phyloP scores from a whole-genome alignment of 2,888 invertebrate species.

The Cyclophora punctaria region DNA sequence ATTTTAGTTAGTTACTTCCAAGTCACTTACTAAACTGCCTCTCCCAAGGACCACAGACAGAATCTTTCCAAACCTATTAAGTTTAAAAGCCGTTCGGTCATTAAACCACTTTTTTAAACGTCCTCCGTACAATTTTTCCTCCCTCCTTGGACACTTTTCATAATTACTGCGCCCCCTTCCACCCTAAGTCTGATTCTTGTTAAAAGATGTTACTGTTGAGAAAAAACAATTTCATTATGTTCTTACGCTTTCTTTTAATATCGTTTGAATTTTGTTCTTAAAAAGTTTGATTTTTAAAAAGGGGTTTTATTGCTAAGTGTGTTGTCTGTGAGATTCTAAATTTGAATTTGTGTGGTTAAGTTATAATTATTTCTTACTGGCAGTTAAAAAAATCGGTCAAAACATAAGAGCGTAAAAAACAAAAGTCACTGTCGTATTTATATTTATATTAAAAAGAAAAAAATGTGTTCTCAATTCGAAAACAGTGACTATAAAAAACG shows the following conservation, averaged over 20 bases:
- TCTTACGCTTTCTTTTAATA: too few relatives aligned
- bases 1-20: too few relatives aligned
- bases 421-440: too few relatives aligned
- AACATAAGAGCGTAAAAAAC: too few relatives aligned
- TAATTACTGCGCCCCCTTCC: conserved; percentile 58
- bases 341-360: too few relatives aligned
- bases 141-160: conserved; percentile 67
- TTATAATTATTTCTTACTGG: too few relatives aligned
- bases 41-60: conserved; percentile 27
- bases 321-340: too few relatives aligned
- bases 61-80: conserved; percentile 69
- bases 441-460: background rate
- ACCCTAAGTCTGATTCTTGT: conserved; percentile 36
- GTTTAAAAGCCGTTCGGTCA: conserved; percentile 65
- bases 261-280: too few relatives aligned
- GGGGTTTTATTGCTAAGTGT: too few relatives aligned
- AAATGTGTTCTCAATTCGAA: background rate
- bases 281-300: too few relatives aligned
- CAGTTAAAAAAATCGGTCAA: too few relatives aligned
- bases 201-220: conserved; percentile 64
- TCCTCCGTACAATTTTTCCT: conserved; percentile 56
- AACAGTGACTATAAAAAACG: conserved; percentile 20
- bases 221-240: conserved; percentile 47
- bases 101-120: conserved; percentile 68
- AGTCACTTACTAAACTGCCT: too few relatives aligned